Evolutionary conservation across 2,797 vertebrate genomes (phyloP), one percentile per base, ranked within the genome.

Genomic region (Enteromius unitaeniatus): DNA sequence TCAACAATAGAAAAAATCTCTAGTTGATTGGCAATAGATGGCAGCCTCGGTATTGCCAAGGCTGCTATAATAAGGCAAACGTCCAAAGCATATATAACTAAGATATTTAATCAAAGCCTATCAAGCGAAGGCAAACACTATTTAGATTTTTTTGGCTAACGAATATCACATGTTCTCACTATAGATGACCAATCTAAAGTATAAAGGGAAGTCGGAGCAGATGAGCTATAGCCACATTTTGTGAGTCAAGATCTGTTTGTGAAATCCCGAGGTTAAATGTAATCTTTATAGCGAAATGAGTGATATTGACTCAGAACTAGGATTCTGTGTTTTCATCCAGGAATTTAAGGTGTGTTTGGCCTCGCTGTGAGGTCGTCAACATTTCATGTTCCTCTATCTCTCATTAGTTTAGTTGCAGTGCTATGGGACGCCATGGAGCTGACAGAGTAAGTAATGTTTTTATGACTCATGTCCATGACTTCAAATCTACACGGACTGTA

Each of bases 401-500:
- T 60, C 40, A 53, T 68, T n/a, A 21, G 45, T 53, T 68, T 31
- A 69, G 19, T 60, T 84, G 15, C 88, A 92, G 91, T 83, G 85
- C 79, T 87, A 79, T 74, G 86, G 85, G 86, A 91, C 80, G 67
- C 85, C 51, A 78, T 85, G 58, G 55, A 77, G n/a, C 14, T 91
- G 40, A 90, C 72, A 75, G 64, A 88, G 94, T 95, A 93, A 95
- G 94, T 93, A 4, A 13, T 11, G 47, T n/a, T 81, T 58, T 53
- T 45, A 47, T 78, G 26, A 14, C 58, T 17, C 0, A 1, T 55
- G 49, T 55, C 45, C 26, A 42, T 42, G 42, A 42, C 23, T 58
- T 23, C 34, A 67, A 11, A 45, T 26, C 31, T 10, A 53, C 47
- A 68, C 7, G 23, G 3, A 15, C 60, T 23, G 21, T 68, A 40